A percentile compares a stretch with the other conserved stretches of the same genome.
Conservation (phyloP, 2,888 invertebrate genomes). For the Hemistola chrysoprasaria region DNA sequence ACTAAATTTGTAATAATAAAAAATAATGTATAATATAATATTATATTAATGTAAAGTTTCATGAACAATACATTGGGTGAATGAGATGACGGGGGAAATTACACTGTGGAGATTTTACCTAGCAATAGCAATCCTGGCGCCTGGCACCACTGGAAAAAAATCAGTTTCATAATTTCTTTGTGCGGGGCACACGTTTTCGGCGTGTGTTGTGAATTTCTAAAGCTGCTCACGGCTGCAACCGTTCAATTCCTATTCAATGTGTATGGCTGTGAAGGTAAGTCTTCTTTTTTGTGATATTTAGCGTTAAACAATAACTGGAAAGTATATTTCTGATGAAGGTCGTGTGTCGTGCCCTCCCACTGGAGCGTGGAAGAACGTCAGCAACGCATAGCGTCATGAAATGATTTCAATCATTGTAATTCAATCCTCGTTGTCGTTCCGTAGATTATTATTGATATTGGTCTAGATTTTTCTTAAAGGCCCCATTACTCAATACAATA, state of each 20-base stretch:
- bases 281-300: slow-evolving; percentile 15
- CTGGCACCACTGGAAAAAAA: slow-evolving; percentile 38
- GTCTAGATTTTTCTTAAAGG: slow-evolving; percentile 5
- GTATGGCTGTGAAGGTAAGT: slow-evolving; percentile 93
- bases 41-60: too few relatives aligned
- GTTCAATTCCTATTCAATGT: slow-evolving; percentile 87
- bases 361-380: slow-evolving; percentile 52
- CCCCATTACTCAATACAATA: too few relatives aligned
- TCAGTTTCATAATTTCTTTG: slow-evolving; percentile 67
- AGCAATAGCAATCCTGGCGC: too few relatives aligned
- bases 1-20: too few relatives aligned
- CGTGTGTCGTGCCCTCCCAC: slow-evolving; percentile 65
- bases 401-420: slow-evolving; percentile 45
- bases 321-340: slow-evolving; percentile 47
- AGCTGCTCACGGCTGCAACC: slow-evolving; percentile 83
- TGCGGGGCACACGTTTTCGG: slow-evolving; percentile 74
- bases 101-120: too few relatives aligned
- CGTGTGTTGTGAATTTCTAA: slow-evolving; percentile 76
- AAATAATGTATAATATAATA: too few relatives aligned
- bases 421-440: slow-evolving; percentile 40
- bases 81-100: too few relatives aligned
- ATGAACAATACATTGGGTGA: too few relatives aligned
- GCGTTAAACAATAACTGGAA: neutral
- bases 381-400: slow-evolving; percentile 50
- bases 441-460: slow-evolving; percentile 23